Base-by-base conservation (phyloP, 2,113 vertebrate species). In the Callipepla squamata region DNA sequence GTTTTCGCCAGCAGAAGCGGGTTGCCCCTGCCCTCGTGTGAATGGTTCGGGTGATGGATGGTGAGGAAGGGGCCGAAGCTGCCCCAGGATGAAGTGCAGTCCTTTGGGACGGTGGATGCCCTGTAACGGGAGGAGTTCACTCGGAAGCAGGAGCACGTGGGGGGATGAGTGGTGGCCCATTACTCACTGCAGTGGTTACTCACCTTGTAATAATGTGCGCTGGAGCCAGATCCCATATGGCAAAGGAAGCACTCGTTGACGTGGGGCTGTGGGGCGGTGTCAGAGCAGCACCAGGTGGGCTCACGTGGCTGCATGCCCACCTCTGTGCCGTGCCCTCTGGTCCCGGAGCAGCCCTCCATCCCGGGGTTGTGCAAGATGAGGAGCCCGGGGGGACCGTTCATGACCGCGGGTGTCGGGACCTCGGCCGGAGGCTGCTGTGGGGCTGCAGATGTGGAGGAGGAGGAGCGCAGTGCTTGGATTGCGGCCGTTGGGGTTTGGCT, bases 141-240 rank as follows among this genome's bases (percentile, higher is more conserved):
- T 0, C 0, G 65, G 48, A 51, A 13, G 8, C 3, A 28, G 26
- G 50, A 86, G 72, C 59, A 73, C 30, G 59, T 92, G 93, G 91
- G 83, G 80, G 59, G 95, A 96, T 96, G 94, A 95, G 94, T 80
- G 94, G 95, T 0, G 1, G 50, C 57, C 87, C 15, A 58, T 96
- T 95, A 95, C 91, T 96, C 95, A 95, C 76, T 66, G 18, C 5
- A 1, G 6, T 80, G 21, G 65, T 94, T 96, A 94, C 76, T 96
- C 92, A 88, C 72, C 12, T 73, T 76, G 38, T 84, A 88, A 3
- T 80, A 77, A 55, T 8, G 8, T 21, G 25, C 44, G 1, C 76
- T 53, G 59, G 2, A 22, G 9, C 2, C 48, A 47, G 74, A 16
- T 7, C 11, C 57, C 65, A 36, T 9, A 28, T 1, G 55, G 85